Evolutionary conservation across 2,888 invertebrate species (phyloP), one percentile per base, ranked within the genome.

Genomic region (Pristionchus maxplancki): DNA sequence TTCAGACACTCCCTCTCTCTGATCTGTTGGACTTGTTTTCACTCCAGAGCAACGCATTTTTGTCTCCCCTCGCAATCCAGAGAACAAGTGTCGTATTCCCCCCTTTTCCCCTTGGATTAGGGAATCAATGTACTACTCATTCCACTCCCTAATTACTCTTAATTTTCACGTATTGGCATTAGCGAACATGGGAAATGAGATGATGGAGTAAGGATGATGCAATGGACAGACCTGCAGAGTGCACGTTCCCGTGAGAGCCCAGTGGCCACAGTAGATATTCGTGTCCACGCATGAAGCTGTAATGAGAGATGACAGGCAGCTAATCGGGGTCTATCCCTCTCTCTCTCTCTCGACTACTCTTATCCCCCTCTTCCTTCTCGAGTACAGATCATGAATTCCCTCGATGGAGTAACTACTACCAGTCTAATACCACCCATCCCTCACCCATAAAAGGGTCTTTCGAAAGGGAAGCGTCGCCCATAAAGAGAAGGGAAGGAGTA

Each of bases 181-280:
- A 44, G 44, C 6, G 44, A 44, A 9, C 44, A 44, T 44, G 44
- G 11, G 44, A 11, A 44, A 44, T 44, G 44, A 44, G 44, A 44
- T n/a, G n/a, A n/a, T n/a, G n/a, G 44, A 44, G 44, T 48, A 78
- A 24, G 15, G 78, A 78, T 78, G 48, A 78, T 78, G 78, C 78
- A 71, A 71, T 71, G 64, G n/a, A n/a, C n/a, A n/a, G n/a, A 83
- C 83, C 83, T 83, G 83, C 1, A 67, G 62, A 6, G 85, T 64
- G 67, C 85, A 85, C 4, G 24, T 24, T 85, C 85, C 85, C 9
- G 67, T 64, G 28, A 85, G 85, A 4, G 85, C 62, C 85, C 85
- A 85, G 31, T 48, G 50, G 11, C 85, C 85, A 85, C 85, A 85
- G 64, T 85, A 85, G 85, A 85, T 67, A 34, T 85, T 85, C 6